Evolutionary conservation across 2,888 invertebrate genomes (phyloP).

Genomic region (Nudaria mundana): DNA sequence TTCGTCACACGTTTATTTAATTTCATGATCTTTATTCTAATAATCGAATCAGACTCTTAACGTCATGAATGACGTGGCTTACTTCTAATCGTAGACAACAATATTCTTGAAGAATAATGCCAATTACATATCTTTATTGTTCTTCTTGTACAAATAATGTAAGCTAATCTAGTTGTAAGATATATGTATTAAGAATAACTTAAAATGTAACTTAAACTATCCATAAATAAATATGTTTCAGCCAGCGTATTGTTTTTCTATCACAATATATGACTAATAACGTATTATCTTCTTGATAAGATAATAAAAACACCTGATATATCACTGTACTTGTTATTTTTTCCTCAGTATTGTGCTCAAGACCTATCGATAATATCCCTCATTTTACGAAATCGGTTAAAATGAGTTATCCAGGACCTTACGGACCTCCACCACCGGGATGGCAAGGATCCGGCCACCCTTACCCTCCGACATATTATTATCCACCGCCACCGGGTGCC

Average conservation of each 20-base stretch:
- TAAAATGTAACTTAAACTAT: slow-evolving; percentile 29
- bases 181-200: slow-evolving; percentile 29
- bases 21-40: too few relatives aligned
- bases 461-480: slow-evolving; percentile 18
- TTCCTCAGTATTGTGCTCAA: slow-evolving; percentile 19
- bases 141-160: slow-evolving; percentile 29
- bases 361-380: too few relatives aligned
- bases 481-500: slow-evolving; percentile 5
- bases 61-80: too few relatives aligned
- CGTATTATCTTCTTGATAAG: slow-evolving; percentile 32
- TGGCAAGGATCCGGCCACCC: slow-evolving; percentile 6
- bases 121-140: too few relatives aligned
- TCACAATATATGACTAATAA: slow-evolving; percentile 20
- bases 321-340: slow-evolving; percentile 12
- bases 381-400: too few relatives aligned
- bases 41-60: too few relatives aligned
- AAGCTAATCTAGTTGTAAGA: slow-evolving; percentile 13
- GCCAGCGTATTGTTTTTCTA: slow-evolving; percentile 18
- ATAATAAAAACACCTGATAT: slow-evolving; percentile 30
- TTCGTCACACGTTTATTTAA: too few relatives aligned
- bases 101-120: too few relatives aligned
- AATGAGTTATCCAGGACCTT: slow-evolving; percentile 60
- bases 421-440: slow-evolving; percentile 31
- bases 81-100: too few relatives aligned
- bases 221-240: slow-evolving; percentile 24